Evolutionary conservation across 2,888 invertebrate species (phyloP).

Genomic region (Acronicta psi): DNA sequence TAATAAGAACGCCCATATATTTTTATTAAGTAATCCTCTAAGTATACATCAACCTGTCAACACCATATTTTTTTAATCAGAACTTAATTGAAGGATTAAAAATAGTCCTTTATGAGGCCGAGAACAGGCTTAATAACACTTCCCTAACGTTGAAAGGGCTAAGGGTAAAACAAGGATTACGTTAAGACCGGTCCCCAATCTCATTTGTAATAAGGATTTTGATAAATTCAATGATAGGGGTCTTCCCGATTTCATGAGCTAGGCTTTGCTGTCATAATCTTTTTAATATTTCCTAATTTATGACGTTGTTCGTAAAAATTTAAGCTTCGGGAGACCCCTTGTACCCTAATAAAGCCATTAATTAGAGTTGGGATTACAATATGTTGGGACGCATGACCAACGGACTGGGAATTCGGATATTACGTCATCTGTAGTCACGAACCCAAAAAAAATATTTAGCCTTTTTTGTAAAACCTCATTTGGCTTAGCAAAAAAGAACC

Average conservation of each 20-base stretch:
- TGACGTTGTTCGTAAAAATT: constrained; percentile 36
- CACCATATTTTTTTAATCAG: constrained; percentile 40
- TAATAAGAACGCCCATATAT: neutral
- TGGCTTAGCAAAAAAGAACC: neutral
- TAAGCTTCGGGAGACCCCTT: constrained; percentile 26
- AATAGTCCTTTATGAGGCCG: constrained; percentile 47
- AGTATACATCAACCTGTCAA: constrained; percentile 27
- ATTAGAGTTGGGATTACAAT: constrained; percentile 42
- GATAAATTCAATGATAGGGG: constrained; percentile 58
- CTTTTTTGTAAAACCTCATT: neutral
- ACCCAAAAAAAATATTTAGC: neutral
- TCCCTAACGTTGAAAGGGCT: constrained; percentile 50
- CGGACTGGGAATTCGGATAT: constrained; percentile 33
- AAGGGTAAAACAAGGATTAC: constrained; percentile 49
- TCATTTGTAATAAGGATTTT: constrained; percentile 59
- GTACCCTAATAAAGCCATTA: constrained; percentile 47
- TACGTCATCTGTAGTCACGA: constrained; percentile 16
- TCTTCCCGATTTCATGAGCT: constrained; percentile 37
- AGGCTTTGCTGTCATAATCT: constrained; percentile 50
- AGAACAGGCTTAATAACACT: constrained; percentile 50
- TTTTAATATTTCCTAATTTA: constrained; percentile 50
- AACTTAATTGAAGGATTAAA: constrained; percentile 50
- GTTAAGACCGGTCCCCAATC: constrained; percentile 51
- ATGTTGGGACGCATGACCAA: constrained; percentile 26
- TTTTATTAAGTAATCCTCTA: constrained; percentile 22